These are phyloP conservation scores for Aphrophora alni DNA, from an alignment of 2,888 invertebrate genomes.

Conservation along the genomic window DNA sequence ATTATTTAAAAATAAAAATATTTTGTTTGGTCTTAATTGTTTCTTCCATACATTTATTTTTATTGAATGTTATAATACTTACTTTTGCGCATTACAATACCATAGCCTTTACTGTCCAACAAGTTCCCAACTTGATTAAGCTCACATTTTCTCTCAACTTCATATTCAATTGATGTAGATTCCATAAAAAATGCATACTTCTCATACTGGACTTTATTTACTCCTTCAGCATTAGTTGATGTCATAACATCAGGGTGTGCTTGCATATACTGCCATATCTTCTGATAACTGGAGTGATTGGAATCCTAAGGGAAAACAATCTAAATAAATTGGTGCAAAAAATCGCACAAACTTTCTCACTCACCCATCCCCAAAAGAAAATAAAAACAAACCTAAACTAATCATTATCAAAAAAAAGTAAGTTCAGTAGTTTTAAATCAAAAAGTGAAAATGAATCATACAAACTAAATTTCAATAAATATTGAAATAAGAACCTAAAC, in stretches of 20 bases:
- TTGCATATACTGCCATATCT: constrained; percentile 82
- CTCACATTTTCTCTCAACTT: constrained; percentile 77
- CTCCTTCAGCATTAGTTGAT: constrained; percentile 69
- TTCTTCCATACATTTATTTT: too few relatives aligned
- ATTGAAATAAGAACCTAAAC: too few relatives aligned
- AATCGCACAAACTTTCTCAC: too few relatives aligned
- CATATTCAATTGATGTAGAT: constrained; percentile 87
- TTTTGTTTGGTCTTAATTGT: too few relatives aligned
- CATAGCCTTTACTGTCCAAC: constrained; percentile 84
- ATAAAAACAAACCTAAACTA: too few relatives aligned
- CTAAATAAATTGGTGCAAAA: constrained; percentile 12
- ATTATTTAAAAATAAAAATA: too few relatives aligned
- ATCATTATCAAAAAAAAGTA: too few relatives aligned
- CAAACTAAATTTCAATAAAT: too few relatives aligned
- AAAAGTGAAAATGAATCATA: too few relatives aligned
- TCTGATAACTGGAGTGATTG: constrained; percentile 75
- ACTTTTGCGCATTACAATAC: constrained; percentile 85
- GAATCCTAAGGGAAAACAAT: constrained; percentile 57
- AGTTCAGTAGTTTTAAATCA: too few relatives aligned
- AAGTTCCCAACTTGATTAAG: constrained; percentile 75
- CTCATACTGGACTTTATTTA: constrained; percentile 64
- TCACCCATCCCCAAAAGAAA: too few relatives aligned
- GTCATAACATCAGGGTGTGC: constrained; percentile 65
- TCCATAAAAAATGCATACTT: constrained; percentile 91
- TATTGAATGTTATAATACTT: too few relatives aligned